A percentile compares a stretch with the other conserved stretches of the same genome.
Evolutionary conservation across 1,140 invertebrate species (phyloP).

Genomic region (Hyphantria cunea): DNA sequence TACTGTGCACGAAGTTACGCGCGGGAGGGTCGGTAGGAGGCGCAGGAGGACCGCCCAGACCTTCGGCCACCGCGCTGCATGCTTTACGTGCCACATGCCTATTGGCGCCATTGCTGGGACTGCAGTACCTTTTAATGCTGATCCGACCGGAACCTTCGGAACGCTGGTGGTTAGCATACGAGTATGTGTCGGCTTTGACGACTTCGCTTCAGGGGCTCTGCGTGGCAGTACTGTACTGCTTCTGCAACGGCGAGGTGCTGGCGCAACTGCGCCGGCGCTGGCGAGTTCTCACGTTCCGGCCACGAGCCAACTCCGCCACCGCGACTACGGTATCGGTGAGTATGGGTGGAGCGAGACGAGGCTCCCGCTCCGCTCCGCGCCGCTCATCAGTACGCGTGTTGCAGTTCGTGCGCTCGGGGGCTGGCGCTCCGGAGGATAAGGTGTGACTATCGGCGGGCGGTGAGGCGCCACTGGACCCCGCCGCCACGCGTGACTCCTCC

Average conservation of each 20-base stretch:
- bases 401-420: conserved; percentile 83
- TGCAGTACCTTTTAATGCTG: conserved; percentile 94
- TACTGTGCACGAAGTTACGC: conserved; percentile 93
- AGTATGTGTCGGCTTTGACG: conserved; percentile 91
- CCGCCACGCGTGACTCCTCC: conserved; percentile 9
- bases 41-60: conserved; percentile 82
- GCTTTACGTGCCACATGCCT: conserved; percentile 94
- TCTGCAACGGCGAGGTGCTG: conserved; percentile 97
- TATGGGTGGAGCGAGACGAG: conserved; percentile 43
- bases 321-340: conserved; percentile 93
- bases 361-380: conserved; percentile 1
- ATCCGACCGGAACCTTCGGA: conserved; percentile 89
- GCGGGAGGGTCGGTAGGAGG: conserved; percentile 81
- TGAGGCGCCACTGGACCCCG: conserved; percentile 32
- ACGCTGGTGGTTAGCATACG: conserved; percentile 90
- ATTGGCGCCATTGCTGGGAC: conserved; percentile 90
- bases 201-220: conserved; percentile 96
- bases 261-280: conserved; percentile 91
- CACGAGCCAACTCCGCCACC: conserved; percentile 90
- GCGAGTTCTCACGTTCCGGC: conserved; percentile 87
- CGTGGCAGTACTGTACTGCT: conserved; percentile 96
- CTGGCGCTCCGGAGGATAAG: conserved; percentile 82
- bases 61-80: conserved; percentile 87
- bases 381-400: conserved; percentile 31
- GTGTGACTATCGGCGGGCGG: conserved; percentile 82